Conservation (phyloP, 2,113 vertebrate genomes). For the Bubo blakistoni region DNA sequence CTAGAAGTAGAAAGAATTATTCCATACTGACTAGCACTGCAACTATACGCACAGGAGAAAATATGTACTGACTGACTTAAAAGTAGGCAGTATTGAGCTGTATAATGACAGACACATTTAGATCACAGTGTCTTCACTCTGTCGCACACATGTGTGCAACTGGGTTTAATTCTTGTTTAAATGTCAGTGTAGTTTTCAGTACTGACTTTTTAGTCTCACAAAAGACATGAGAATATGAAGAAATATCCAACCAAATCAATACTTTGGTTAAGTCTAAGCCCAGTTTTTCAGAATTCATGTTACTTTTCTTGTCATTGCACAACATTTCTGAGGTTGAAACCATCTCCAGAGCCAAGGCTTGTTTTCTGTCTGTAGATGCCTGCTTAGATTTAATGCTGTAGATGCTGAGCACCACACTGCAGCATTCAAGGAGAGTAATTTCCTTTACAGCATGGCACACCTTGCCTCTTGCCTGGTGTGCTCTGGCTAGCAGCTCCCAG, state of each 20-base stretch:
- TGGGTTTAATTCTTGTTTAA: not conserved
- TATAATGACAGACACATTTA: not conserved
- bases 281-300: not conserved
- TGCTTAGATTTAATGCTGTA: not conserved
- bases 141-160: accelerated
- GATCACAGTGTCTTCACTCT: not conserved
- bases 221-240: not conserved
- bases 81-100: not conserved
- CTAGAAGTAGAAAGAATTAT: not conserved
- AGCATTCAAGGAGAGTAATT: not conserved
- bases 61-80: not conserved
- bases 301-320: not conserved
- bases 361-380: not conserved
- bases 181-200: not conserved
- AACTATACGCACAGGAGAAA: not conserved
- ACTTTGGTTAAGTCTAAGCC: not conserved
- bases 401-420: not conserved
- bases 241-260: not conserved
- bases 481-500: not conserved
- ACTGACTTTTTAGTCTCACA: not conserved
- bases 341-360: not conserved
- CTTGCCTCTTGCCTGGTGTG: not conserved
- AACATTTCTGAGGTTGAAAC: not conserved
- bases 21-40: not conserved
- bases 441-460: not conserved